These are phyloP conservation scores for Himalopsyche kuldschensis DNA, from an alignment of 2,888 invertebrate genomes.

Conservation along the genomic window DNA sequence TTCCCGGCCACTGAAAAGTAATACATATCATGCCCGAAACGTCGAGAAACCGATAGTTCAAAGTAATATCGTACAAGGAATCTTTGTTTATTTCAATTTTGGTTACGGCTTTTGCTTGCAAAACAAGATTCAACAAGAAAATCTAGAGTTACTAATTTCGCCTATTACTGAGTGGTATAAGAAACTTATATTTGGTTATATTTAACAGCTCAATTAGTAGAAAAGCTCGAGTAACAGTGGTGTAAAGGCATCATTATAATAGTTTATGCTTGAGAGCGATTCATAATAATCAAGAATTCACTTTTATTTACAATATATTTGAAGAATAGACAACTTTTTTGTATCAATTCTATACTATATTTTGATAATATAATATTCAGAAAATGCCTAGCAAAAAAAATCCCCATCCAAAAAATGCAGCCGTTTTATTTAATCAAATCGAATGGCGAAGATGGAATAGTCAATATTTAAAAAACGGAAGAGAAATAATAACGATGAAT, in stretches of 20 bases:
- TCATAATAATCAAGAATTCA: background rate
- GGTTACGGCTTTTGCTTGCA: background rate
- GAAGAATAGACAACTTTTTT: too few species aligned
- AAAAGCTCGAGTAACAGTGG: background rate
- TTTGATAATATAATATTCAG: too few species aligned
- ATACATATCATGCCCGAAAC: background rate
- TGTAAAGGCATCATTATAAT: background rate
- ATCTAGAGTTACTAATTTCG: background rate
- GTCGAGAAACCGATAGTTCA: background rate
- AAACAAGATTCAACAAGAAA: background rate
- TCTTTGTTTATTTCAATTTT: background rate
- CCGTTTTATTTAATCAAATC: too few species aligned
- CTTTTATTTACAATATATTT: too few species aligned
- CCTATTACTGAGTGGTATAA: background rate
- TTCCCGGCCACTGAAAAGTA: too few species aligned
- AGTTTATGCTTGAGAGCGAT: background rate
- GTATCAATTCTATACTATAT: too few species aligned
- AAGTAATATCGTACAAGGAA: background rate
- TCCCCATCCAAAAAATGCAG: too few species aligned
- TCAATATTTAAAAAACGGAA: too few species aligned
- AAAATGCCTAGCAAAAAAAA: too few species aligned
- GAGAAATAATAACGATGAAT: too few species aligned
- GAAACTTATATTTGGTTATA: background rate
- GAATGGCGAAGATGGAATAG: too few species aligned
- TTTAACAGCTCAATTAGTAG: background rate